phyloP scores from a whole-genome alignment of 2,888 invertebrate species.

The Andrena bicolor region DNA sequence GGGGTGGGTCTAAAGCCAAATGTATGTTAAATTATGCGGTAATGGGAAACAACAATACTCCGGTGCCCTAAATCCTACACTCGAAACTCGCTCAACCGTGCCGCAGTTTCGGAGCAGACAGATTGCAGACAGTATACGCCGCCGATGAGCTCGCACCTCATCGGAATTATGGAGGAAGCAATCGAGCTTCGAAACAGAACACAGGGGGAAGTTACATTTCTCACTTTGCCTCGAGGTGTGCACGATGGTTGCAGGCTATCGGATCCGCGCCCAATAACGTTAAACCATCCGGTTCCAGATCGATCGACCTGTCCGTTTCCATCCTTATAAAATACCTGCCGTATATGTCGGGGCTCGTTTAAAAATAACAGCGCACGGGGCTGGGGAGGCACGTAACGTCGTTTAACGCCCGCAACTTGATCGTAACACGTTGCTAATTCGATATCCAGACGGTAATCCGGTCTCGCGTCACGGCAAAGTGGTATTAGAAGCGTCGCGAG shows the following conservation, averaged over 20 bases:
- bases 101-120: too few relatives aligned
- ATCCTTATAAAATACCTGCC: neutral
- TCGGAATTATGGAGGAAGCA: too few relatives aligned
- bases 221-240: neutral
- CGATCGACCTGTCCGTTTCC: slow-evolving; percentile 11
- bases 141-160: too few relatives aligned
- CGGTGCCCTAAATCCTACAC: too few relatives aligned
- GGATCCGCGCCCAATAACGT: neutral
- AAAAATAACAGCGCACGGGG: slow-evolving; percentile 9
- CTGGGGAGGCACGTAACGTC: neutral
- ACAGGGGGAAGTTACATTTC: too few relatives aligned
- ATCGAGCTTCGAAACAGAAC: too few relatives aligned
- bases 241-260: neutral
- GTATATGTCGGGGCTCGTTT: slow-evolving; percentile 10
- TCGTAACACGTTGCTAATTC: slow-evolving; percentile 22
- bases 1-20: too few relatives aligned
- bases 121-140: too few relatives aligned
- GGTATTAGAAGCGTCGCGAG: slow-evolving; percentile 9
- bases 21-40: too few relatives aligned
- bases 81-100: too few relatives aligned
- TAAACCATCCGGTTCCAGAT: neutral
- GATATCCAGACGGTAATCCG: slow-evolving; percentile 19
- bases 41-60: too few relatives aligned
- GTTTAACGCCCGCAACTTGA: slow-evolving; percentile 10
- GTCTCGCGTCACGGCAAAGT: neutral